Evolutionary conservation across 2,888 invertebrate genomes (phyloP), one percentile per base, ranked within the genome.

Genomic region (Diaphora mendica): DNA sequence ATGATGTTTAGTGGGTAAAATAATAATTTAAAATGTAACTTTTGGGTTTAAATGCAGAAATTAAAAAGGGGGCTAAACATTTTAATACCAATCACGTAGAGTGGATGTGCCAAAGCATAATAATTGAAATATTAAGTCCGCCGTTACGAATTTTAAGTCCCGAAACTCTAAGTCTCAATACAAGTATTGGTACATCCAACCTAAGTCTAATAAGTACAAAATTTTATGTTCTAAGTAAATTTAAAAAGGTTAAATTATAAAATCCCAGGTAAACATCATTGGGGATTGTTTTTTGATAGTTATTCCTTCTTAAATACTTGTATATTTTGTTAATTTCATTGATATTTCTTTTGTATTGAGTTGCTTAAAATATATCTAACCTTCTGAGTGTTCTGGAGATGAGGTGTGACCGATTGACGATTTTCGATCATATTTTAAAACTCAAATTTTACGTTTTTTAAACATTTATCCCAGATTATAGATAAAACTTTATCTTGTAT

Each of bases 281-380:
- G 71, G 51, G 66, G 73, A 73, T 78, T 80, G 76, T 71, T 79
- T n/a, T 39, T 75, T 81, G 78, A 75, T 80, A 76, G 76, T 82
- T 76, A 79, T 62, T 17, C 30, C 3, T 30, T 68, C 69, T 35
- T 71, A 68, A 64, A 59, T 64, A 69, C 75, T 66, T 75, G 68
- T 82, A 78, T 42, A 66, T 77, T 48, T 78, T 79, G 81, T 84
- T 79, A 84, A 82, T 84, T 75, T 68, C 65, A 75, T 76, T 79
- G 48, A 55, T 48, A 48, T 65, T 65, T 77, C 83, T 66, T 77
- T 84, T 79, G 79, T 75, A 80, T 82, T 84, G 83, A 84, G 86
- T 87, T 86, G 85, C 92, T 93, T 92, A 93, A 91, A 91, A 83
- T 90, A 89, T 89, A 84, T 93, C 93, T 94, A 94, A 94, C 93